Conservation (phyloP, 2,113 vertebrate species). For the Choloepus hoffmanni region DNA sequence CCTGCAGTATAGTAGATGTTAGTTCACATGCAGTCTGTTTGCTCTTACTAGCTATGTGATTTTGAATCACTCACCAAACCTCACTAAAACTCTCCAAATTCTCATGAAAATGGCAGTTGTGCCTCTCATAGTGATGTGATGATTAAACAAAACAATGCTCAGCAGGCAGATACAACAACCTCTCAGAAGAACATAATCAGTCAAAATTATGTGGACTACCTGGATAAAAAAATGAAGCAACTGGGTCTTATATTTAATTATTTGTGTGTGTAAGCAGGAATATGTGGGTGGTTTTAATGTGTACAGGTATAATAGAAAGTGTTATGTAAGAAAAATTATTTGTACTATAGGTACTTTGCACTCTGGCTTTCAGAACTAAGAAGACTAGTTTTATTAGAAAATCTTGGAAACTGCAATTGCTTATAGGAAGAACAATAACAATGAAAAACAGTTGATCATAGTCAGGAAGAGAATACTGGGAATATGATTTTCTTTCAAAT, state of each 20-base stretch:
- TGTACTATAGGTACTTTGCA: not conserved
- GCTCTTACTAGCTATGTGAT: not conserved
- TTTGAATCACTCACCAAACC: not conserved
- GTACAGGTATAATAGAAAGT: not conserved
- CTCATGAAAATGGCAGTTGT: not conserved
- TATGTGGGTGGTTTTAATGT: not conserved
- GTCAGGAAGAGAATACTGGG: not conserved
- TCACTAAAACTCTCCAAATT: not conserved
- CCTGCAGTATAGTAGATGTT: not conserved
- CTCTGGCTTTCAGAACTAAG: not conserved
- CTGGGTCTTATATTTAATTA: not conserved
- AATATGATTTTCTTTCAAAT: conserved; percentile 30
- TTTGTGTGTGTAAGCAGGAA: not conserved
- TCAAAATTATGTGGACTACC: not conserved
- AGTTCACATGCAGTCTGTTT: not conserved
- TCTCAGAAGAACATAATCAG: not conserved
- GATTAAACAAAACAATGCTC: not conserved
- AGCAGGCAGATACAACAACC: not conserved
- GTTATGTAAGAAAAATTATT: not conserved
- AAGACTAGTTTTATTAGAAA: not conserved
- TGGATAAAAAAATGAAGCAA: not conserved
- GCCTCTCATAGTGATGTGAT: not conserved
- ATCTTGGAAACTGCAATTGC: conserved; percentile 49
- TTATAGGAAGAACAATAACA: not conserved
- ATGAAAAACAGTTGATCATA: not conserved